Evolutionary conservation across 2,797 vertebrate genomes (phyloP), one percentile per base, ranked within the genome.

Genomic region (Erpetoichthys calabaricus): DNA sequence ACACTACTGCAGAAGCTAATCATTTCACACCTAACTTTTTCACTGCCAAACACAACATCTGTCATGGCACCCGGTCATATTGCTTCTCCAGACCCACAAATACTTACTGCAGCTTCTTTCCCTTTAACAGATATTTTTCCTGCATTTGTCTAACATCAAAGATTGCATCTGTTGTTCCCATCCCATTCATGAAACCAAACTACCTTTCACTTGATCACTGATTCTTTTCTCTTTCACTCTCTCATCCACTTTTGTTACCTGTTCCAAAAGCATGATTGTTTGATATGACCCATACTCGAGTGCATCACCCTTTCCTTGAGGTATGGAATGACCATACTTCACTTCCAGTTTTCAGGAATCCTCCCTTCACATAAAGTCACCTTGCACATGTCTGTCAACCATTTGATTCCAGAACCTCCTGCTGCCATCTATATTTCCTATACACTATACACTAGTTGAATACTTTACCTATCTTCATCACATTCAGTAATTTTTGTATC

Each of bases 111-210:
- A 53, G 4, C 1, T 53, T 53, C 43, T 53, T 53, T 42, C 52
- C 52, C 43, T 42, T 53, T 42, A 41, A 10, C 43, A 53, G 52
- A 41, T 10, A 41, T 25, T 53, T 53, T 42, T 53, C 52, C 52
- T 53, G 52, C 43, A 53, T 41, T 42, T 53, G 52, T 53, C 52
- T 53, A 10, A 53, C 43, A 10, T 41, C 52, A 53, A 53, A 53
- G 7, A 53, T 53, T 8, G 51, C 51, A 52, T 52, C 51, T 52
- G 52, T 53, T 53, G 52, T 53, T 10, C 52, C 43, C 43, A 41
- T 53, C 52, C 52, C 52, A 10, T 2, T 8, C 43, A 42, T 41
- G 52, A 53, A 53, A 41, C 52, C 52, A 53, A 53, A 53, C 43
- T 53, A 42, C 52, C 52, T 53, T 10, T 41, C 52, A 41, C 41